Conservation (phyloP, 2,888 invertebrate genomes). For the Ligdia adustata region DNA sequence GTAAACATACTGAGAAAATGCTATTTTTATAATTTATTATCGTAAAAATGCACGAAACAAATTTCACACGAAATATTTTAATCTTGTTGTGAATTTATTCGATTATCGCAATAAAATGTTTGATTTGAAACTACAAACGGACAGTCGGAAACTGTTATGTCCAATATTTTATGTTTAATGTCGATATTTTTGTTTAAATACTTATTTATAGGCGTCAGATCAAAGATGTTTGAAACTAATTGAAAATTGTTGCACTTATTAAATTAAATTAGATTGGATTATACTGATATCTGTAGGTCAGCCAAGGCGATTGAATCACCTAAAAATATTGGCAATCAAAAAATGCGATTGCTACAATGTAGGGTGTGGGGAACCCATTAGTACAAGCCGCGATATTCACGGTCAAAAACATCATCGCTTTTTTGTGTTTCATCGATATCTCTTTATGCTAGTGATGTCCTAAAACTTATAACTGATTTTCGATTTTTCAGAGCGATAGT, state of each 20-base stretch:
- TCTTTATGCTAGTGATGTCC: not conserved
- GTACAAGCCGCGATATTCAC: not conserved
- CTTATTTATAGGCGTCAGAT: not conserved
- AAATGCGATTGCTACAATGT: constrained; percentile 4
- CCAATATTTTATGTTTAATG: constrained; percentile 3
- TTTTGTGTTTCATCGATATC: not conserved
- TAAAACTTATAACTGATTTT: too few species aligned
- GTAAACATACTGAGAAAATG: not conserved
- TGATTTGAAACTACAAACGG: constrained; percentile 15
- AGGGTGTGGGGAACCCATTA: constrained; percentile 6
- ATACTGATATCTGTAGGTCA: constrained; percentile 2
- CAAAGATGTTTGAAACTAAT: not conserved
- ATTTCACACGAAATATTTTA: constrained; percentile 8
- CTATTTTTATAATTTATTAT: constrained; percentile 8
- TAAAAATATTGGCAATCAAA: not conserved
- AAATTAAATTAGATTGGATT: constrained; percentile 7
- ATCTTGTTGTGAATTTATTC: constrained; percentile 8
- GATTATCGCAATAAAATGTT: constrained; percentile 10
- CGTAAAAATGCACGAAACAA: constrained; percentile 5
- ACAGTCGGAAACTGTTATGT: constrained; percentile 7
- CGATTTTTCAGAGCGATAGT: too few species aligned
- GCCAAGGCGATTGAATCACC: constrained; percentile 2
- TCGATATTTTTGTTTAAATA: constrained; percentile 1
- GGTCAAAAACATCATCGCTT: not conserved
- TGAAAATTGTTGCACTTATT: constrained; percentile 1